Evolutionary conservation across 2,888 invertebrate genomes (phyloP).

Genomic region (Catocala nupta): DNA sequence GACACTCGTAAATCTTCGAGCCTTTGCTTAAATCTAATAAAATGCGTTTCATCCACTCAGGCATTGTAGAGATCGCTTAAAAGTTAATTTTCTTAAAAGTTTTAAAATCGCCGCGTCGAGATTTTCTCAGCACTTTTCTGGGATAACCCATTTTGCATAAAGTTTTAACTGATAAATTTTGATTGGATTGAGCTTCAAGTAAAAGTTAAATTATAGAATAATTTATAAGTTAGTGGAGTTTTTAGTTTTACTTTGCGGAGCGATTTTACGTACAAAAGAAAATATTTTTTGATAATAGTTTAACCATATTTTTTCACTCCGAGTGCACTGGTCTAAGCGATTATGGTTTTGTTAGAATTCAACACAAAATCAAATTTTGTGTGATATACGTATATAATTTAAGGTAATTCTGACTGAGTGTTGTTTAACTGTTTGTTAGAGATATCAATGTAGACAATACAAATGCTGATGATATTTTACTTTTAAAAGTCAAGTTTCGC

Average conservation of each 20-base stretch:
- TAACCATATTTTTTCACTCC: no score
- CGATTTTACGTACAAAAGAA: no score
- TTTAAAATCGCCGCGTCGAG: slow-evolving; percentile 26
- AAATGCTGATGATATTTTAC: no score
- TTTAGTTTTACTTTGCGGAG: not conserved
- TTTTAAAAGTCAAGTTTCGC: no score
- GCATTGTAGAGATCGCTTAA: slow-evolving; percentile 41
- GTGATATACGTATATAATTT: no score
- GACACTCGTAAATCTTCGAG: slow-evolving; percentile 53
- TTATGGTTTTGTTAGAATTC: no score
- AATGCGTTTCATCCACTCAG: slow-evolving; percentile 49
- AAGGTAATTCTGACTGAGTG: no score
- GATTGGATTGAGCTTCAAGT: slow-evolving; percentile 24
- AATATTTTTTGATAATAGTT: no score
- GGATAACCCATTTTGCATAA: slow-evolving; percentile 18
- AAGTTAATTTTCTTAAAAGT: slow-evolving; percentile 53
- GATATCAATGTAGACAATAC: no score
- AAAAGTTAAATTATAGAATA: not conserved
- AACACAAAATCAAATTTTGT: no score
- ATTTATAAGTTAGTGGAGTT: not conserved
- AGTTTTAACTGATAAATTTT: slow-evolving; percentile 26
- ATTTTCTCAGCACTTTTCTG: slow-evolving; percentile 17
- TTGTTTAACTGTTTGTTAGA: no score
- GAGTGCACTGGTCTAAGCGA: no score
- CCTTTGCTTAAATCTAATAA: slow-evolving; percentile 55